Conservation (phyloP, 2,797 vertebrate species). For the Hoplostethus mediterraneus region DNA sequence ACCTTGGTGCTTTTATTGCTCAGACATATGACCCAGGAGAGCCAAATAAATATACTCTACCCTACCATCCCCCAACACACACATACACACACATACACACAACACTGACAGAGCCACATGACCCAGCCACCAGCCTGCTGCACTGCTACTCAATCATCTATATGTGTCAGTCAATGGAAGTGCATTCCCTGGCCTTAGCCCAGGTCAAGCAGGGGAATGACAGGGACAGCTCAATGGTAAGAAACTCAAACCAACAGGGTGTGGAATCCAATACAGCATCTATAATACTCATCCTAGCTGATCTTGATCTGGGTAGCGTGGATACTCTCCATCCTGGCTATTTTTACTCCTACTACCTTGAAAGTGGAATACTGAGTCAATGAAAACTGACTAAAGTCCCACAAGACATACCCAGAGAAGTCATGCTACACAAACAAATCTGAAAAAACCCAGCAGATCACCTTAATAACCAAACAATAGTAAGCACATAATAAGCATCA, state of each 20-base stretch:
- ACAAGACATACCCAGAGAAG: conserved; percentile 8
- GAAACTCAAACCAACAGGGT: neutral
- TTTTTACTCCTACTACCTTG: conserved; percentile 19
- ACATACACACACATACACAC: conserved; percentile 3
- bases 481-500: neutral
- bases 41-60: conserved; percentile 4
- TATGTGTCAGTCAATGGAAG: conserved; percentile 11
- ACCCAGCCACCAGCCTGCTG: conserved; percentile 29
- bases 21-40: conserved; percentile 3
- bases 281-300: neutral
- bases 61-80: neutral
- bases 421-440: conserved; percentile 13
- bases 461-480: neutral
- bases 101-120: conserved; percentile 26
- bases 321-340: neutral
- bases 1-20: conserved; percentile 9
- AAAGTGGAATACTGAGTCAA: conserved; percentile 5
- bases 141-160: conserved; percentile 36
- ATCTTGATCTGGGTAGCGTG: conserved; percentile 1
- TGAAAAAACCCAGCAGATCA: conserved; percentile 8
- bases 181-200: neutral
- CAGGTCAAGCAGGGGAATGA: conserved; percentile 21
- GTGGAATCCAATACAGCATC: neutral
- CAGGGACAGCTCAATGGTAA: conserved; percentile 4
- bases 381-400: conserved; percentile 35